These are phyloP conservation scores for Eolophus roseicapilla DNA, from an alignment of 2,113 vertebrate species.

Conservation along the genomic window DNA sequence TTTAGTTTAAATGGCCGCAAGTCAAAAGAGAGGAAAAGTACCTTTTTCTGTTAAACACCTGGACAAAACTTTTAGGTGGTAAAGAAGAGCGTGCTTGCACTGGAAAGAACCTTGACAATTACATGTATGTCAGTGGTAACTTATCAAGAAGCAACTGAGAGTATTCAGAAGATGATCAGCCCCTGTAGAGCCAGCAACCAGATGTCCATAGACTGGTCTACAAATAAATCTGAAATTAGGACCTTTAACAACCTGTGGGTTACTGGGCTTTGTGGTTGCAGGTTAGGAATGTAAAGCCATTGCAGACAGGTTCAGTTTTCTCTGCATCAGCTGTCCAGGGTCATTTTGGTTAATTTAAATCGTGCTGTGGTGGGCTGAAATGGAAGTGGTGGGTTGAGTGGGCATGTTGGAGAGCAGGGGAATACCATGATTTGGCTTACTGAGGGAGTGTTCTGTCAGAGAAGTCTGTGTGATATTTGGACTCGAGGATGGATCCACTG, in stretches of 20 bases:
- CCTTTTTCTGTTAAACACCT: background rate
- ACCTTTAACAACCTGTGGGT: background rate
- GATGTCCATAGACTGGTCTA: background rate
- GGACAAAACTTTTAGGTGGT: background rate
- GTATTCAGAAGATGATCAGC: background rate
- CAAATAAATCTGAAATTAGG: background rate
- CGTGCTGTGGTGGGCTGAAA: background rate
- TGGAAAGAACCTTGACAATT: background rate
- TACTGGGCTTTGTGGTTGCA: background rate
- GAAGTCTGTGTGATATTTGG: background rate
- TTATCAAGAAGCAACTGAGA: background rate
- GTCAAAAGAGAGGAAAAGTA: background rate
- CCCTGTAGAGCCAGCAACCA: background rate
- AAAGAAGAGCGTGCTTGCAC: background rate
- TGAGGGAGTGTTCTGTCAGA: background rate
- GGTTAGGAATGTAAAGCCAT: background rate
- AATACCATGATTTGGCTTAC: background rate
- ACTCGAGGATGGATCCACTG: background rate
- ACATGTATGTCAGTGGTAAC: background rate
- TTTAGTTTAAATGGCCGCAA: background rate
- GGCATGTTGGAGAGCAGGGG: background rate
- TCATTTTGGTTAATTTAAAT: background rate
- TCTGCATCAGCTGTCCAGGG: background rate
- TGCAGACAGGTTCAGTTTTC: background rate
- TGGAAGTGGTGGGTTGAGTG: background rate